Evolutionary conservation across 37 sponge, comb jelly and placozoan genomes (phyloP), one percentile per base, ranked within the genome.

Genomic region (Axinella damicornis): DNA sequence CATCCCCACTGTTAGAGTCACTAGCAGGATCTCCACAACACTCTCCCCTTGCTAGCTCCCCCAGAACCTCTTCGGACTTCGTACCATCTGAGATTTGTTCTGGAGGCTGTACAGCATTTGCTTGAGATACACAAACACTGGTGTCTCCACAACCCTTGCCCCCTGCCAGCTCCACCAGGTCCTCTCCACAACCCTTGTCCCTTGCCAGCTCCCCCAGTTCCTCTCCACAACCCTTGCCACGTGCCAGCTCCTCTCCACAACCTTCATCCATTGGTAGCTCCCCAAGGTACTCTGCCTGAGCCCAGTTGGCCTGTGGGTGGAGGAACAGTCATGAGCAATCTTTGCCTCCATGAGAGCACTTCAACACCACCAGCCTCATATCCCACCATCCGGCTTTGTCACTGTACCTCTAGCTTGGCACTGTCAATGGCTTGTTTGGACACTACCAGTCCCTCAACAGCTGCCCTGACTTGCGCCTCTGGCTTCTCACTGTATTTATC

Each of bases 401-500:
- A 14, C 1, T 52, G 2, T 56, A 69, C 79, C 65, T 78, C 53
- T 31, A 13, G 22, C 66, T 62, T 64, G 60, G 77, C 67, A 9
- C 60, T 38, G 0, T 35, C 25, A 37, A 69, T 62, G 35, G 30
- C 32, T 19, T 76, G 19, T 39, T 40, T 85, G 18, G 18, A 20
- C 6, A 53, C 27, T 24, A 46, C 17, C 60, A 81, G 14, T 32
- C 20, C 60, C 35, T 74, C 38, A 1, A 38, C 76, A 6, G 87
- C 82, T 24, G 74, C 63, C 2, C 24, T 77, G 52, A 82, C 83
- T 46, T 68, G 41, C 6, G 13, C 21, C 22, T 82, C 72, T 17
- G 53, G 57, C 73, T 83, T 91, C 65, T 86, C 79, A 25, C 62
- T 35, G 64, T 73, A 91, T 59, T 86, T 46, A 18, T 30, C 36